Percentiles rank a stretch among this genome's conserved stretches.
These are phyloP conservation scores for Crioceris asparagi DNA, from an alignment of 2,888 invertebrate genomes.

Conservation along the genomic window DNA sequence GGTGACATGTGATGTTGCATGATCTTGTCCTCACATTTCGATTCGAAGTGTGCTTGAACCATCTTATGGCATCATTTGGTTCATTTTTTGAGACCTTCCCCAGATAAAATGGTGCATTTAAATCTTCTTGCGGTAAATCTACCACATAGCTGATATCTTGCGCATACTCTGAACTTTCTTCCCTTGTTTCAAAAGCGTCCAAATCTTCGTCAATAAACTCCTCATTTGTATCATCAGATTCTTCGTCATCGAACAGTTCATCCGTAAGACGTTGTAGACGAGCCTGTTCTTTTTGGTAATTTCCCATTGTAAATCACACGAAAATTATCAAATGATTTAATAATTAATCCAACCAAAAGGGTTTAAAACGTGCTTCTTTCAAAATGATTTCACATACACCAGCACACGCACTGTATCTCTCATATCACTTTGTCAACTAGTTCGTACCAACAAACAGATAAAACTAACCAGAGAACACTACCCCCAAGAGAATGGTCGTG, in stretches of 20 bases:
- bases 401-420: not conserved
- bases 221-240: no score
- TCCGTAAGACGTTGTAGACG: not conserved
- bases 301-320: not conserved
- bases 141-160: constrained; percentile 3
- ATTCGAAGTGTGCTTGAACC: constrained; percentile 3
- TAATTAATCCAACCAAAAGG: not conserved
- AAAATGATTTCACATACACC: not conserved
- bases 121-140: not conserved
- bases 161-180: constrained; percentile 2
- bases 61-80: not conserved
- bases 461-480: no score
- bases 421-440: no score
- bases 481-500: no score
- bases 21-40: constrained; percentile 4
- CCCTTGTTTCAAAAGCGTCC: no score
- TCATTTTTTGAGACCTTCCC: constrained; percentile 2
- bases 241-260: not conserved
- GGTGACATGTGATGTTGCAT: constrained; percentile 3
- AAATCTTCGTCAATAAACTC: constrained; percentile 6
- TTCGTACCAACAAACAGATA: no score
- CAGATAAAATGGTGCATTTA: no score
- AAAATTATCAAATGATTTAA: not conserved
- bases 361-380: no score
- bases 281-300: not conserved